These are phyloP conservation scores for Sebastes kiyomatsui DNA, from an alignment of 2,797 vertebrate genomes.

Conservation along the genomic window DNA sequence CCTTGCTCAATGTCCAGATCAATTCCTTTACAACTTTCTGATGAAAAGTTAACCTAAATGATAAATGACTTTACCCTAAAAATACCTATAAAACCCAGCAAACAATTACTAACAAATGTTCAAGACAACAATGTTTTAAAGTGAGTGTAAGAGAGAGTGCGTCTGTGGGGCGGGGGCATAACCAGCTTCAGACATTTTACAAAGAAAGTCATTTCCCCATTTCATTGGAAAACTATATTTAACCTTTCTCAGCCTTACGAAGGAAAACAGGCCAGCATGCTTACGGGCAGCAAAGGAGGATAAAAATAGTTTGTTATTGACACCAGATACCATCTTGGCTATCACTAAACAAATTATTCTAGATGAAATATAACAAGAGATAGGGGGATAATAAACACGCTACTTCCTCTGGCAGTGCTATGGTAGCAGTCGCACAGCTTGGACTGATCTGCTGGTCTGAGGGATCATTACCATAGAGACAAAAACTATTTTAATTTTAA, in stretches of 20 bases:
- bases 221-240: not conserved
- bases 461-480: not conserved
- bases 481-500: conserved; percentile 20
- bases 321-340: not conserved
- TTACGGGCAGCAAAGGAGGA: not conserved
- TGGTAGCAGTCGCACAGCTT: not conserved
- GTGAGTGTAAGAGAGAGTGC: not conserved
- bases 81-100: not conserved
- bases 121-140: not conserved
- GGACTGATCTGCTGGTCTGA: not conserved
- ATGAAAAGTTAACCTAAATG: not conserved
- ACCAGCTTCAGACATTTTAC: not conserved
- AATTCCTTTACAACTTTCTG: not conserved
- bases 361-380: conserved; percentile 34
- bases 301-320: conserved; percentile 23
- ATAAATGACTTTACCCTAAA: not conserved
- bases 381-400: conserved; percentile 15
- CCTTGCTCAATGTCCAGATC: not conserved
- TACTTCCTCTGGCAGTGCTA: conserved; percentile 31
- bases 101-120: not conserved
- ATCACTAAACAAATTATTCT: conserved; percentile 45
- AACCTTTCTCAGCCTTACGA: not conserved
- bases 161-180: not conserved
- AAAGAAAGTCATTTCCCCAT: not conserved
- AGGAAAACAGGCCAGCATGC: not conserved